These are phyloP conservation scores for Plectropomus leopardus DNA, from an alignment of 2,113 vertebrate species.

Conservation along the genomic window DNA sequence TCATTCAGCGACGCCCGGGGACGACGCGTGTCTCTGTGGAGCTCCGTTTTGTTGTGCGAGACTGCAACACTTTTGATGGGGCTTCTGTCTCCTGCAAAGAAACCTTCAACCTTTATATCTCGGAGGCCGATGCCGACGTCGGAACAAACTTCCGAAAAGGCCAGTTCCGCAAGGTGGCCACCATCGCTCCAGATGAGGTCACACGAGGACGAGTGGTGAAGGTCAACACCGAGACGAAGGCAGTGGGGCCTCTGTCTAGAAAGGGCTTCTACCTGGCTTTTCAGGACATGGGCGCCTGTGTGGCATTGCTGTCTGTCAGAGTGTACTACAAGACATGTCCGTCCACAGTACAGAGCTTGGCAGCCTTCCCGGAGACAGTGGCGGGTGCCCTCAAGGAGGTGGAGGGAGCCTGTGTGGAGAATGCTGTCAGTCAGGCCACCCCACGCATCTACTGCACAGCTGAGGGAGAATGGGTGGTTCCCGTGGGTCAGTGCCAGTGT, in stretches of 20 bases:
- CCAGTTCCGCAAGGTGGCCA: constrained; percentile 95
- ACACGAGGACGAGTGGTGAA: constrained; percentile 87
- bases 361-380: constrained; percentile 91
- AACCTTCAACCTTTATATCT: constrained; percentile 95
- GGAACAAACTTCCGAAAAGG: constrained; percentile 96
- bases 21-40: constrained; percentile 92
- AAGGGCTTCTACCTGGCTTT: constrained; percentile 98
- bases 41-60: constrained; percentile 91
- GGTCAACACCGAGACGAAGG: constrained; percentile 90
- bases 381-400: constrained; percentile 88
- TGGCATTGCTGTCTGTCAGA: constrained; percentile 91
- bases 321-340: constrained; percentile 97
- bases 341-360: constrained; percentile 86
- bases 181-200: constrained; percentile 95
- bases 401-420: constrained; percentile 89
- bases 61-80: constrained; percentile 94
- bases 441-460: constrained; percentile 92
- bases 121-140: constrained; percentile 92
- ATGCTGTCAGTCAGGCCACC: constrained; percentile 84
- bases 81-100: constrained; percentile 93
- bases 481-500: constrained; percentile 93
- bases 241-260: constrained; percentile 85
- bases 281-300: constrained; percentile 94
- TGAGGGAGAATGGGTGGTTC: constrained; percentile 96
- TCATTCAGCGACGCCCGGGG: constrained; percentile 91